Evolutionary conservation across 2,888 invertebrate species (phyloP).

Genomic region (Lochmaea crataegi): DNA sequence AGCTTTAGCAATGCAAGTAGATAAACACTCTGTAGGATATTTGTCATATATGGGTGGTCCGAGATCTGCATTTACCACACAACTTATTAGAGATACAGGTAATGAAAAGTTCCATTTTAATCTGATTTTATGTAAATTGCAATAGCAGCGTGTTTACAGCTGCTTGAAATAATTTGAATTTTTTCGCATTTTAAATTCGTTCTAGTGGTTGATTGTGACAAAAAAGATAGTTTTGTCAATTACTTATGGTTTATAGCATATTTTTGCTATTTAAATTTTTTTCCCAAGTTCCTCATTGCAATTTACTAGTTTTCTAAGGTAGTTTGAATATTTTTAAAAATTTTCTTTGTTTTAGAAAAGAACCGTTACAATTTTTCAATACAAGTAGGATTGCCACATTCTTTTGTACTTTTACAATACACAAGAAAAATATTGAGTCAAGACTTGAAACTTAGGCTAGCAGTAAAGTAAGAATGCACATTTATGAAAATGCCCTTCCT

Average conservation of each 20-base stretch:
- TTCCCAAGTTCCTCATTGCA: no score
- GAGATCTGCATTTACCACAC: constrained; percentile 83
- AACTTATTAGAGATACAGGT: constrained; percentile 82
- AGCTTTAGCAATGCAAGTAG: constrained; percentile 88
- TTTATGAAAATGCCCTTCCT: neutral
- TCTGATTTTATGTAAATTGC: neutral
- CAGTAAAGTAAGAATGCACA: constrained; percentile 52
- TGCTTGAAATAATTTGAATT: no score
- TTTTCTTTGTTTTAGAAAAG: constrained; percentile 57
- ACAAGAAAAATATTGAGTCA: constrained; percentile 84
- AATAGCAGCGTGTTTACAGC: no score
- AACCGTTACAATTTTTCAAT: constrained; percentile 73
- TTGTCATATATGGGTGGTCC: constrained; percentile 82
- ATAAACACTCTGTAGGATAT: constrained; percentile 89
- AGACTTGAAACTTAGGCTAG: constrained; percentile 81
- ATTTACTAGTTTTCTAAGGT: no score
- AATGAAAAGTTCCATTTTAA: constrained; percentile 49
- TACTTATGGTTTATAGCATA: no score
- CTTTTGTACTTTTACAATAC: constrained; percentile 80
- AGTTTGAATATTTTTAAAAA: no score
- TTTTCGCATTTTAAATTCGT: no score
- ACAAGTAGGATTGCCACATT: constrained; percentile 86
- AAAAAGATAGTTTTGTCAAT: no score
- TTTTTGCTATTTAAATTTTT: no score
- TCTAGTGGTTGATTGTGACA: no score